A percentile compares a stretch with the other conserved stretches of the same genome.
These are phyloP conservation scores for Montipora capitata DNA, from an alignment of 92 coral and sea anemone genomes.

Conservation along the genomic window DNA sequence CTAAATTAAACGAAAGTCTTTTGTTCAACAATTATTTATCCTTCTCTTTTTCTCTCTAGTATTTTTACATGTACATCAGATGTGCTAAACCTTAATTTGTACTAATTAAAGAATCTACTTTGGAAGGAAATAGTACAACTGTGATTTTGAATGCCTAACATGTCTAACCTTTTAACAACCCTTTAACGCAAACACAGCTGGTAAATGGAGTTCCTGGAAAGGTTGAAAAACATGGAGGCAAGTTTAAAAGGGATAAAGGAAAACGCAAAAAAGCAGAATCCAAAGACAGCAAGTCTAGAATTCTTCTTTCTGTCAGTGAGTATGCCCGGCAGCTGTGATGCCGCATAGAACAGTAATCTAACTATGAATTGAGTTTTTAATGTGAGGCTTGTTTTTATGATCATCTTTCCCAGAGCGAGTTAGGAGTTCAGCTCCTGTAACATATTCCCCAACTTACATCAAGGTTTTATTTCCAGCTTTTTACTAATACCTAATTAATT, in stretches of 20 bases:
- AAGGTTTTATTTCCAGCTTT: no score
- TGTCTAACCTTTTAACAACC: conserved; percentile 20
- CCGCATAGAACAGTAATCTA: neutral
- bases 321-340: neutral
- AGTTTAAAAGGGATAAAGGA: conserved; percentile 42
- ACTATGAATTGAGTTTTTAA: neutral
- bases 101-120: neutral
- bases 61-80: no score
- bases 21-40: no score
- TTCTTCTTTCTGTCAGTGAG: conserved; percentile 41
- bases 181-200: conserved; percentile 29
- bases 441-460: no score
- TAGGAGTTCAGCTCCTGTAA: no score
- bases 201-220: conserved; percentile 7
- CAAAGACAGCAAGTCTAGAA: conserved; percentile 49
- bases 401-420: no score
- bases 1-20: no score
- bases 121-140: neutral
- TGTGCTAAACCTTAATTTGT: no score
- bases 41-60: no score
- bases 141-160: neutral
- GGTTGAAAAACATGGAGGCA: conserved; percentile 27
- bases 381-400: neutral
- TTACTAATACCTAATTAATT: no score
- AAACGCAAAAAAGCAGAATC: conserved; percentile 45